These are phyloP conservation scores for Benitochromis conjunctus DNA, from an alignment of 2,113 vertebrate genomes.

Conservation along the genomic window DNA sequence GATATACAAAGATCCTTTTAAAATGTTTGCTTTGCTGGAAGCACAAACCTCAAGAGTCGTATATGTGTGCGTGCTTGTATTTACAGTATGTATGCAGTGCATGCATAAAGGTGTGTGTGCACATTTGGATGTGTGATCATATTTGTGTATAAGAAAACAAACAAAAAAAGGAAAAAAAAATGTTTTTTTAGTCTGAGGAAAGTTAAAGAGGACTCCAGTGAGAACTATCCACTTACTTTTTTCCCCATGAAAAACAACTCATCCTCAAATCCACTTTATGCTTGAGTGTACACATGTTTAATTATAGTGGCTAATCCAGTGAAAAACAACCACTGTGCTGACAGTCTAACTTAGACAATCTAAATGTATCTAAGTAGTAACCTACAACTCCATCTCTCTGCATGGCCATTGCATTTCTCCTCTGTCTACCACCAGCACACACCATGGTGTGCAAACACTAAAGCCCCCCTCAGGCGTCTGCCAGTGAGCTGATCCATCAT, in stretches of 20 bases:
- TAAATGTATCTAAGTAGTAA: background rate
- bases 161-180: rapidly evolving
- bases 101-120: background rate
- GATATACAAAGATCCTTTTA: slow-evolving; percentile 51
- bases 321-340: background rate
- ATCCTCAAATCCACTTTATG: background rate
- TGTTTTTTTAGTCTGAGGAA: background rate
- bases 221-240: background rate
- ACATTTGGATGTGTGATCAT: background rate
- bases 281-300: background rate
- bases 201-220: background rate
- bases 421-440: slow-evolving; percentile 1
- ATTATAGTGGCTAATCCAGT: background rate
- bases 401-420: slow-evolving; percentile 2
- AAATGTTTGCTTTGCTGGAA: slow-evolving; percentile 37
- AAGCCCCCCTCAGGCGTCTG: slow-evolving; percentile 34
- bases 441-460: slow-evolving; percentile 8
- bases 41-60: background rate
- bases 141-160: background rate
- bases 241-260: background rate
- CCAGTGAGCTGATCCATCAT: slow-evolving; percentile 60
- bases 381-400: slow-evolving; percentile 1
- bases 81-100: background rate
- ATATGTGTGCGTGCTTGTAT: background rate
- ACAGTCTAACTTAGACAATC: background rate